Evolutionary conservation across 2,113 vertebrate genomes (phyloP).

Genomic region (Indicator maculatus): DNA sequence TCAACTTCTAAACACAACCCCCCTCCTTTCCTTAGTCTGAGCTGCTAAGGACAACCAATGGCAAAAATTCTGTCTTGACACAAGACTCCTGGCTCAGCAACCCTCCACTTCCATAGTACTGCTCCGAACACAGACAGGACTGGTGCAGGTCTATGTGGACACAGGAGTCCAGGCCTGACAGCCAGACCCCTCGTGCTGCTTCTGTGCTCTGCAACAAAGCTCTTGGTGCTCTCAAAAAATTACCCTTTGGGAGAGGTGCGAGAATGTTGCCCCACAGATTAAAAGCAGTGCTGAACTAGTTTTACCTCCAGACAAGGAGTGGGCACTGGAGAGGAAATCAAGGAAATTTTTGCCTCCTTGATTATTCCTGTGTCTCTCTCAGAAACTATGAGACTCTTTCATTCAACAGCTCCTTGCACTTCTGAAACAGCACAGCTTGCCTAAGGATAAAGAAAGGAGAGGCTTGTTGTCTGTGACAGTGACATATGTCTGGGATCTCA

Average conservation of each 20-base stretch:
- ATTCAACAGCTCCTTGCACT: background rate
- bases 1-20: background rate
- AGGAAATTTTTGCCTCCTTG: background rate
- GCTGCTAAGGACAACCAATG: background rate
- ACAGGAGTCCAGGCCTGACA: background rate
- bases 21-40: rapidly evolving
- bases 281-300: background rate
- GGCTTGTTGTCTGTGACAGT: background rate
- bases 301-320: background rate
- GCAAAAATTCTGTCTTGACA: background rate
- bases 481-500: background rate
- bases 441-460: background rate
- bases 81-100: background rate
- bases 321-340: background rate
- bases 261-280: background rate
- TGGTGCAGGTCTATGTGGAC: background rate
- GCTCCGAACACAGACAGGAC: background rate
- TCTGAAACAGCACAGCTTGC: background rate
- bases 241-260: background rate
- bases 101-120: background rate
- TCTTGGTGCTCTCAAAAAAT: background rate
- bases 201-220: background rate
- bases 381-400: background rate
- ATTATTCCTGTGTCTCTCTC: background rate
- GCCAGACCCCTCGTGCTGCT: background rate